Evolutionary conservation across 1,140 invertebrate species (phyloP).

Genomic region (Euura lappo): DNA sequence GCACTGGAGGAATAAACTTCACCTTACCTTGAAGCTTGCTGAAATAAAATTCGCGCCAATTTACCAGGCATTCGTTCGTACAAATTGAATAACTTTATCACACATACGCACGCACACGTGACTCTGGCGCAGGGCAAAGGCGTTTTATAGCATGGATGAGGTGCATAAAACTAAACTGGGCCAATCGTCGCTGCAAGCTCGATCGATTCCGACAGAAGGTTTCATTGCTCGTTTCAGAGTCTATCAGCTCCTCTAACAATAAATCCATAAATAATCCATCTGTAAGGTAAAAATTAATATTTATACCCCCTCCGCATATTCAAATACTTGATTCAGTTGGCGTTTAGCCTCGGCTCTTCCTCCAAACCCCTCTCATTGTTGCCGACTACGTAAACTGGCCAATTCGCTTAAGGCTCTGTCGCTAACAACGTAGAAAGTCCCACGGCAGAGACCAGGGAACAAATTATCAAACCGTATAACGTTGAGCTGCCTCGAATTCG

Average conservation of each 20-base stretch:
- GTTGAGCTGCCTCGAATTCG: background rate
- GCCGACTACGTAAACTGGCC: background rate
- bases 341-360: too few relatives aligned
- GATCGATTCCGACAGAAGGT: background rate
- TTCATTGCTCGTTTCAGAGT: background rate
- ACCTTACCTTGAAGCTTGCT: background rate
- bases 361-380: background rate
- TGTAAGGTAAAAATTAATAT: too few relatives aligned
- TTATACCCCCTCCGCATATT: too few relatives aligned
- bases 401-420: background rate
- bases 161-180: background rate
- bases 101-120: background rate
- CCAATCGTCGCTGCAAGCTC: background rate
- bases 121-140: too few relatives aligned
- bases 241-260: too few relatives aligned
- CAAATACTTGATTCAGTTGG: too few relatives aligned
- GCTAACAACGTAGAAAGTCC: background rate
- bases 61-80: background rate
- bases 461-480: background rate
- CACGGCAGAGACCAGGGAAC: background rate
- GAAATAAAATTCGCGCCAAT: background rate
- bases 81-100: constrained; percentile 2
- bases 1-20: too few relatives aligned
- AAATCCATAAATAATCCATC: too few relatives aligned
- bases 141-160: too few relatives aligned